A percentile compares a stretch with the other conserved stretches of the same genome.
Evolutionary conservation across 2,797 vertebrate species (phyloP).

Genomic region (Galagoides demidoff): DNA sequence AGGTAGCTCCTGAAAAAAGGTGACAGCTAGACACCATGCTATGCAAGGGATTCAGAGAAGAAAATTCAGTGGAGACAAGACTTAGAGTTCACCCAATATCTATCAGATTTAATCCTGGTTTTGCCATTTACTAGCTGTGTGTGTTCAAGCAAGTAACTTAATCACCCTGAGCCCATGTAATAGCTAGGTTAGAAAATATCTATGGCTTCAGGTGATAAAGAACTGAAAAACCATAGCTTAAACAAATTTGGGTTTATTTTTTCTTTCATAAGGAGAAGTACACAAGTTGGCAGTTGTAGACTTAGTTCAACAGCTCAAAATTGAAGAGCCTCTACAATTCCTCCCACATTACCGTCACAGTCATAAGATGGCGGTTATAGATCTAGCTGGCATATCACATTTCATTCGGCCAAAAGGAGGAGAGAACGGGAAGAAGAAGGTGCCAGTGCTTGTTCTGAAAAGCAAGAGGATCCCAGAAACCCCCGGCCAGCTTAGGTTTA

Average conservation of each 20-base stretch:
- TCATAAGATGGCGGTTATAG: background rate
- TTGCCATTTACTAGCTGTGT: background rate
- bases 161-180: background rate
- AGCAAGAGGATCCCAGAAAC: slow-evolving; percentile 6
- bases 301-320: background rate
- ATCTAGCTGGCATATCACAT: background rate
- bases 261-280: slow-evolving; percentile 34
- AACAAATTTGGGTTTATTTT: background rate
- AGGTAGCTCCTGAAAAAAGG: background rate
- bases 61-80: slow-evolving; percentile 11
- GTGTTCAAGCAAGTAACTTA: background rate
- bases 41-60: background rate
- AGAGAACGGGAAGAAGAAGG: slow-evolving; percentile 4
- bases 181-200: background rate
- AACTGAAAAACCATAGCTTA: background rate
- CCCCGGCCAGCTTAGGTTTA: background rate
- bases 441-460: background rate
- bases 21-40: background rate
- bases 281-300: background rate
- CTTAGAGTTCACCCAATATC: background rate
- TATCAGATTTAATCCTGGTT: background rate
- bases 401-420: background rate
- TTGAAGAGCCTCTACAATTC: background rate
- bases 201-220: background rate
- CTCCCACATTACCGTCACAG: background rate